Evolutionary conservation across 2,888 invertebrate genomes (phyloP).

Genomic region (Heteromurus nitidus): DNA sequence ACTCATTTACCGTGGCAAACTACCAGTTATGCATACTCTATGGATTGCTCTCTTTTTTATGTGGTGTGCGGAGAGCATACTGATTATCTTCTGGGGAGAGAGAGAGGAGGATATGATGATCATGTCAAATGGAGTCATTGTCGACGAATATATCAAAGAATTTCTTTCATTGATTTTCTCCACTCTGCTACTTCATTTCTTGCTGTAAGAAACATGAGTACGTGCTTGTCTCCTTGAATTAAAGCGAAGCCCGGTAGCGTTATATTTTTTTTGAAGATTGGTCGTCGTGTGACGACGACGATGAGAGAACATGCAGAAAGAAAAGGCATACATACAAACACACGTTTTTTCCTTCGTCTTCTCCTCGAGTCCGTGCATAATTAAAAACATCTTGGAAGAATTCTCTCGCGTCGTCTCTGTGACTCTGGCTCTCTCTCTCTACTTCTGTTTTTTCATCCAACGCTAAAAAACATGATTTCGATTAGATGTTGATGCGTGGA

Average conservation of each 20-base stretch:
- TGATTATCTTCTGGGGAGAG: slow-evolving; percentile 45
- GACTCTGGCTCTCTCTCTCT: slow-evolving; percentile 6
- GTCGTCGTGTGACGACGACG: not conserved
- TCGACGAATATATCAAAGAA: slow-evolving; percentile 73
- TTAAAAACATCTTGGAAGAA: slow-evolving; percentile 74
- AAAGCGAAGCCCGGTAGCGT: slow-evolving; percentile 42
- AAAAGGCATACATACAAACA: too few relatives aligned
- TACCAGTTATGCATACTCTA: slow-evolving; percentile 34
- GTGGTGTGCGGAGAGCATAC: slow-evolving; percentile 49
- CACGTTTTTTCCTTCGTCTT: slow-evolving; percentile 37
- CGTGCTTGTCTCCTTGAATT: slow-evolving; percentile 52
- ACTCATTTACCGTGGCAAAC: not conserved
- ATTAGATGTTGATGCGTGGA: too few relatives aligned
- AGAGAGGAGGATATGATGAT: slow-evolving; percentile 32
- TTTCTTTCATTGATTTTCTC: slow-evolving; percentile 73
- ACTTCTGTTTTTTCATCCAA: not conserved
- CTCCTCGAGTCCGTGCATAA: slow-evolving; percentile 73
- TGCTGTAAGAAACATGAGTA: slow-evolving; percentile 58
- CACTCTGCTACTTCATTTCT: too few relatives aligned
- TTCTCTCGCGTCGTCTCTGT: slow-evolving; percentile 1
- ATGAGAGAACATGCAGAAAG: too few relatives aligned
- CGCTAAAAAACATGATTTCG: not conserved
- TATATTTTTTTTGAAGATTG: slow-evolving; percentile 14
- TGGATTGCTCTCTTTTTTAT: slow-evolving; percentile 24
- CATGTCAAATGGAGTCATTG: slow-evolving; percentile 72